Conservation (phyloP, 2,113 vertebrate genomes). For the Megaceryle maxima region DNA sequence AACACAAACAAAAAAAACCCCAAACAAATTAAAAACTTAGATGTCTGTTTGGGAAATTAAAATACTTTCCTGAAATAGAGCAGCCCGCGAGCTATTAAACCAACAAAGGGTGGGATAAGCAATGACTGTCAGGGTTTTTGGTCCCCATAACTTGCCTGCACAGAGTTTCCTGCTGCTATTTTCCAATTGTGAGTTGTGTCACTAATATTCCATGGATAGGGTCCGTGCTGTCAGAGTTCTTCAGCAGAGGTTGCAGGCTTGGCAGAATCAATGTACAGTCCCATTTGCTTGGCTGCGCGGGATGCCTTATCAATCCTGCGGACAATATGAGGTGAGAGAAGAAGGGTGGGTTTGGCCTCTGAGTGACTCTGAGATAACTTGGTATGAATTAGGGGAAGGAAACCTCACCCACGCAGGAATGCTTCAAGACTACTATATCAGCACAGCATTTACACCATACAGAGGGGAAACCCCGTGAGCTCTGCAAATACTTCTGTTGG, state of each 20-base stretch:
- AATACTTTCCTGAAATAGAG: not conserved
- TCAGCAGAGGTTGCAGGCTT: not conserved
- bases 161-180: not conserved
- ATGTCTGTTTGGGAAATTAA: not conserved
- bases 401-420: fast-evolving
- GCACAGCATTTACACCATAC: not conserved
- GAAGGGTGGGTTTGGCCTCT: fast-evolving
- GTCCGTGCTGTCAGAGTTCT: not conserved
- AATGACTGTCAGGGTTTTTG: not conserved
- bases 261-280: not conserved
- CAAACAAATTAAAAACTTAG: not conserved
- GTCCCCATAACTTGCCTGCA: not conserved
- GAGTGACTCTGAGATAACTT: not conserved
- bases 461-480: fast-evolving
- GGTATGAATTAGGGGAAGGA: not conserved
- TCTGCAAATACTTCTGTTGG: not conserved
- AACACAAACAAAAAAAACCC: too few relatives aligned
- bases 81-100: not conserved
- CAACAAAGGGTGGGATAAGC: not conserved
- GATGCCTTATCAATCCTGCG: fast-evolving
- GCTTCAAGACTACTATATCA: not conserved
- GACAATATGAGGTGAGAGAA: not conserved
- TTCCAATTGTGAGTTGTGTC: not conserved
- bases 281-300: fast-evolving
- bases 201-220: not conserved